Base-by-base conservation (phyloP, 2,797 vertebrate genomes). In the Sebastiscus tertius region DNA sequence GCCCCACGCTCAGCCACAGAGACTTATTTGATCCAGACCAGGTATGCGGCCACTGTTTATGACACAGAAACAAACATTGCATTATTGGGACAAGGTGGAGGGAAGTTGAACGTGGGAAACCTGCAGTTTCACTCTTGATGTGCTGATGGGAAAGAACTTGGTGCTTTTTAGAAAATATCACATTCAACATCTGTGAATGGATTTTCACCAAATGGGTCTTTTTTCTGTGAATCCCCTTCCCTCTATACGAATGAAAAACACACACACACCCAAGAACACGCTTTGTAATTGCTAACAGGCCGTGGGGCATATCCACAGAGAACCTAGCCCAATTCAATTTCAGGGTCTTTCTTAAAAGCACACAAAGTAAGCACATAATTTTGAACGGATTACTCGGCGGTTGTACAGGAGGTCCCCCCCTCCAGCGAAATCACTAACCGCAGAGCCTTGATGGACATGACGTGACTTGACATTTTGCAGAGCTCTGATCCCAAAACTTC, bases 21-120 rank as follows among this genome's bases (percentile, higher is more conserved):
- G 62, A 69, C 70, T 77, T 73, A 90, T 85, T 88, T 82, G 70
- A 89, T 78, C 65, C 79, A 84, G 83, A 85, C 82, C 79, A 76
- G 79, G 66, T 75, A 87, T 78, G 79, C 29, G 11, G 70, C 5
- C 10, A 4, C 59, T 66, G 54, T 92, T 93, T 84, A 88, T 85
- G 87, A 75, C 80, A 68, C 58, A 56, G 71, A 85, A 81, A 79
- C 75, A 84, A 89, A 79, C 81, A 79, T 72, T 74, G 85, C 34
- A 75, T 72, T 92, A 79, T 86, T 65, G 12, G 62, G 64, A 36
- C 10, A 31, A 65, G 52, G 56, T 66, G 75, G 46, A 71, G 67
- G 68, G 73, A 73, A 69, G 31, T 42, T 78, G 56, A 81, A 88
- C 2, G 62, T 83, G 74, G 72, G 76, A 87, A 86, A 80, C 75